Evolutionary conservation across 2,113 vertebrate genomes (phyloP).

Genomic region (Atrichornis clamosus): DNA sequence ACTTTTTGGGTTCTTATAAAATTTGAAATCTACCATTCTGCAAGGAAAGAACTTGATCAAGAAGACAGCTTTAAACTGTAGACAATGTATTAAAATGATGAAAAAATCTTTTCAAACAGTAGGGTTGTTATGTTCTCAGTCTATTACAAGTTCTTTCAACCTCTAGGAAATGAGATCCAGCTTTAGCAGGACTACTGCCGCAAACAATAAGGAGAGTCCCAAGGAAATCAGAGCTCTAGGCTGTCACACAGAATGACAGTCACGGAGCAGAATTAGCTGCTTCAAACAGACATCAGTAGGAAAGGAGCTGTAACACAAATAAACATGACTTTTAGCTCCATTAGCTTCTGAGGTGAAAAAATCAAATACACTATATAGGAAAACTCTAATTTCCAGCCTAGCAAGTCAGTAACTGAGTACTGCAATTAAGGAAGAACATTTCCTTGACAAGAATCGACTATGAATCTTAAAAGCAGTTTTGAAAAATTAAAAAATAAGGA

Average conservation of each 20-base stretch:
- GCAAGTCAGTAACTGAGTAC: neutral
- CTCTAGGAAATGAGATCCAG: neutral
- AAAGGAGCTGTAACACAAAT: neutral
- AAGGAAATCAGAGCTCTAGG: neutral
- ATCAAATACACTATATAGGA: neutral
- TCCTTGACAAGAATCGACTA: neutral
- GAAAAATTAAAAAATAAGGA: constrained; percentile 16
- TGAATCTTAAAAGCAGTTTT: neutral
- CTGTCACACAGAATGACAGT: neutral
- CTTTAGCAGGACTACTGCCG: neutral
- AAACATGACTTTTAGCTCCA: neutral
- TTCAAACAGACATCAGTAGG: neutral
- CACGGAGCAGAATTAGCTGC: neutral
- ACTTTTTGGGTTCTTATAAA: neutral
- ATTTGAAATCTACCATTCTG: neutral
- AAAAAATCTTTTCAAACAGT: neutral
- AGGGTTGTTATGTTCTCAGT: neutral
- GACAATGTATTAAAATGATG: neutral
- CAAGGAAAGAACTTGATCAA: neutral
- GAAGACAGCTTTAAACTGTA: neutral
- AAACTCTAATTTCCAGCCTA: neutral
- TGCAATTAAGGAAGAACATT: neutral
- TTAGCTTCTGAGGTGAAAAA: neutral
- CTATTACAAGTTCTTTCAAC: neutral
- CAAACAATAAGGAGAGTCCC: neutral